phyloP scores from a whole-genome alignment of 2,113 vertebrate species.

The Mobula hypostoma region DNA sequence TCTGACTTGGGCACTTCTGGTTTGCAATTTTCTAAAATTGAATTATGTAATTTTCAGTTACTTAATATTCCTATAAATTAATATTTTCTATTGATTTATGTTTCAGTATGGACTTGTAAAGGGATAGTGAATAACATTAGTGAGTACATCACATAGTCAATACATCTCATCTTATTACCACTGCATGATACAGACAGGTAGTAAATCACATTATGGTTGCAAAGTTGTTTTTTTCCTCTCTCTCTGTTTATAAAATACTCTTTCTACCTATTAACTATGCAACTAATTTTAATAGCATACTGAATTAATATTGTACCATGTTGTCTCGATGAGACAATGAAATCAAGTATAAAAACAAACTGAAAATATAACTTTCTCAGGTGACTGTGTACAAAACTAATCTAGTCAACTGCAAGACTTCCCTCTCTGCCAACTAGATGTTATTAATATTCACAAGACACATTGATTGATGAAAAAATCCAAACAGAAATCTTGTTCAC shows the following conservation, averaged over 20 bases:
- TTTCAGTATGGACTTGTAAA: background rate
- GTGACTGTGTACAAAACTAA: background rate
- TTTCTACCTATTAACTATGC: too few species aligned
- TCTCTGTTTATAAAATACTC: too few species aligned
- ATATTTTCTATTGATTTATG: background rate
- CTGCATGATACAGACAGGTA: background rate
- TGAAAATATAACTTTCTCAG: too few species aligned
- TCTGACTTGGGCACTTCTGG: background rate
- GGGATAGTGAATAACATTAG: background rate
- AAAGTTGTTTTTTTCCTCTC: too few species aligned
- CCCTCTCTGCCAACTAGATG: background rate
- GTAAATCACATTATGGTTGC: background rate
- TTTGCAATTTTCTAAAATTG: background rate
- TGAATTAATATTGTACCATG: too few species aligned
- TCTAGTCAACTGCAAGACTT: background rate
- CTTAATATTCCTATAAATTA: too few species aligned
- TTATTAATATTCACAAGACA: background rate
- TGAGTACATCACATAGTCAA: too few species aligned
- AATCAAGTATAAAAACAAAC: too few species aligned
- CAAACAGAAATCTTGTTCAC: background rate
- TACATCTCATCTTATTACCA: background rate
- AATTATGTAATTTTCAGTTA: background rate
- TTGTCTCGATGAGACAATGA: too few species aligned
- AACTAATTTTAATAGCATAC: too few species aligned
- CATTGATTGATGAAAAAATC: background rate